A percentile compares a stretch with the other conserved stretches of the same genome.
Conservation (phyloP, 1,140 invertebrate species). For the Ips typographus region DNA sequence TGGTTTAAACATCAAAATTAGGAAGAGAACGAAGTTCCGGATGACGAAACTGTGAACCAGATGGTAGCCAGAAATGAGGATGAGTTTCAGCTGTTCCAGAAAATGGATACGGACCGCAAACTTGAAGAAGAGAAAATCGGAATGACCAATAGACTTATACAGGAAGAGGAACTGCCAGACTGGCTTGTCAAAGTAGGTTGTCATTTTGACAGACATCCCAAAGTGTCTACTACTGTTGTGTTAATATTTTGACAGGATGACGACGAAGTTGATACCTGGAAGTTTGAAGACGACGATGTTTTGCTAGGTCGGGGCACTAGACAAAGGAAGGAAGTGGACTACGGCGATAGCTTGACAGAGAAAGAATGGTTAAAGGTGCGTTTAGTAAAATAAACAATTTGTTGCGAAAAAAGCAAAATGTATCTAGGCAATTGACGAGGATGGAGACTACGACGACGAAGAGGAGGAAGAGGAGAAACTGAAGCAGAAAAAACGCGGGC, state of each 20-base stretch:
- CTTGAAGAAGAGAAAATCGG: slow-evolving; percentile 77
- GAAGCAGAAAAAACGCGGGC: slow-evolving; percentile 60
- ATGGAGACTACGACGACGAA: slow-evolving; percentile 75
- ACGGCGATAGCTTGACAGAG: slow-evolving; percentile 93
- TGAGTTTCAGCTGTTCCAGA: slow-evolving; percentile 94
- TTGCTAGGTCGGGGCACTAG: slow-evolving; percentile 86
- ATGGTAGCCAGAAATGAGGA: slow-evolving; percentile 95
- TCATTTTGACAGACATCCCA: not conserved
- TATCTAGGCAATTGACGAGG: slow-evolving; percentile 62
- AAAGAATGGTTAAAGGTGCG: slow-evolving; percentile 92
- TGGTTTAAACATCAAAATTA: slow-evolving; percentile 42
- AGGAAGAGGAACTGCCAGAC: slow-evolving; percentile 90
- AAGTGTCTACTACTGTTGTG: no score
- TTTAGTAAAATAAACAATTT: not conserved
- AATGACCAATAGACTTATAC: slow-evolving; percentile 77
- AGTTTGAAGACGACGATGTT: slow-evolving; percentile 75
- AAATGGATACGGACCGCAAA: slow-evolving; percentile 89
- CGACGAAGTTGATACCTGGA: slow-evolving; percentile 65
- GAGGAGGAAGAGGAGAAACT: slow-evolving; percentile 69
- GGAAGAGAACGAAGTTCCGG: slow-evolving; percentile 97
- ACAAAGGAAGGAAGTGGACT: slow-evolving; percentile 96
- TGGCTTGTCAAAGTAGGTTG: slow-evolving; percentile 81
- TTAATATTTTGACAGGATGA: slow-evolving; percentile 22
- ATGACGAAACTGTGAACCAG: slow-evolving; percentile 98
- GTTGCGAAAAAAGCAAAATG: not conserved